phyloP scores from a whole-genome alignment of 2,113 vertebrate genomes.

The Nothobranchius furzeri region DNA sequence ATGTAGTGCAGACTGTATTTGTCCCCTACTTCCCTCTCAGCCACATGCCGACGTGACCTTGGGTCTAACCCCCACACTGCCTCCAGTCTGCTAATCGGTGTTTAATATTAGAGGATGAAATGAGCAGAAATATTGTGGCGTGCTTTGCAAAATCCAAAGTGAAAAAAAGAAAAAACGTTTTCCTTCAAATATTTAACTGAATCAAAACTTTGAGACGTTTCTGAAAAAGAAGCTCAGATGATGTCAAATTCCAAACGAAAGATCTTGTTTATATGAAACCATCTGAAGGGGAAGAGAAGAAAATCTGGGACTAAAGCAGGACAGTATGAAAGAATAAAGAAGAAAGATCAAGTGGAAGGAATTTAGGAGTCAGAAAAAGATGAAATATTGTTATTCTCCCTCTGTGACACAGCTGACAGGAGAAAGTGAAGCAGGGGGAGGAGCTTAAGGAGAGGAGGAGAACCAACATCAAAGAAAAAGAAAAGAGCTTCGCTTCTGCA shows the following conservation, averaged over 20 bases:
- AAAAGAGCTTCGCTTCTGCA: constrained; percentile 58
- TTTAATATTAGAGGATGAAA: neutral
- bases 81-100: neutral
- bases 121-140: too few relatives aligned
- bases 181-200: too few relatives aligned
- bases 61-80: neutral
- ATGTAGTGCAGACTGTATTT: constrained; percentile 7
- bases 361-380: constrained; percentile 31
- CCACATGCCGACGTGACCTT: neutral
- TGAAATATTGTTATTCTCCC: constrained; percentile 53
- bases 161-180: too few relatives aligned
- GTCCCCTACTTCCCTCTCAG: neutral
- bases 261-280: constrained; percentile 32
- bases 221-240: constrained; percentile 15
- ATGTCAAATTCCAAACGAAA: constrained; percentile 32
- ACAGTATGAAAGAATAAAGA: neutral
- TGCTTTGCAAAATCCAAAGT: too few relatives aligned
- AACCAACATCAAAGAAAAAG: constrained; percentile 57
- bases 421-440: constrained; percentile 7
- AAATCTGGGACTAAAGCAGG: constrained; percentile 30
- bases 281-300: constrained; percentile 50
- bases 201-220: constrained; percentile 16
- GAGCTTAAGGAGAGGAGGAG: neutral
- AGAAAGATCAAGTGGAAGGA: constrained; percentile 22
- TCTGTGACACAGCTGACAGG: constrained; percentile 32